These are phyloP conservation scores for Temnothorax nylanderi DNA, from an alignment of 1,140 invertebrate genomes.

Conservation along the genomic window DNA sequence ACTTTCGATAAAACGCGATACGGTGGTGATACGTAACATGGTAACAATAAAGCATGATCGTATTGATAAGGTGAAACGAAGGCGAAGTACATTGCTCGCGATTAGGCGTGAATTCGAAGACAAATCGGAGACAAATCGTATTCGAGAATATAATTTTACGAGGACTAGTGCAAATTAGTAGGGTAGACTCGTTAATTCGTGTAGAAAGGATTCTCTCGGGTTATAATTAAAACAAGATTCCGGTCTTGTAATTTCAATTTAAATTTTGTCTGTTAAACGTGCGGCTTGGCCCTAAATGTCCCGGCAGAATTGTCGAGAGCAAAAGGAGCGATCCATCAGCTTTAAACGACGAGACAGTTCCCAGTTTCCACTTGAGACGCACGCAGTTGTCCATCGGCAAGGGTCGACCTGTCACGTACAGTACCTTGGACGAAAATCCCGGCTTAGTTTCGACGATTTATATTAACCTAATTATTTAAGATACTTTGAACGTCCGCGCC, in stretches of 20 bases:
- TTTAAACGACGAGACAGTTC: slow-evolving; percentile 63
- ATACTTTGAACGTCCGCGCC: slow-evolving; percentile 33
- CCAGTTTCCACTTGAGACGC: slow-evolving; percentile 64
- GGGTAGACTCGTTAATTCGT: neutral
- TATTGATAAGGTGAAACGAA: neutral
- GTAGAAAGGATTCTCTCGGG: neutral
- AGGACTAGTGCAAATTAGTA: neutral
- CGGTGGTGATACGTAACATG: no score
- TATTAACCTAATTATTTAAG: slow-evolving; percentile 70
- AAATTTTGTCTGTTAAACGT: neutral
- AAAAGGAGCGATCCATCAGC: slow-evolving; percentile 55
- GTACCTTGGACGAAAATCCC: slow-evolving; percentile 55
- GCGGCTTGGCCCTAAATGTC: neutral
- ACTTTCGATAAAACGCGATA: slow-evolving; percentile 17
- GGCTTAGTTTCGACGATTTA: slow-evolving; percentile 68
- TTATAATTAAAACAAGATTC: neutral
- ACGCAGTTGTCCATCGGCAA: slow-evolving; percentile 20
- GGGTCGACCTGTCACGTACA: slow-evolving; percentile 64
- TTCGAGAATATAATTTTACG: neutral
- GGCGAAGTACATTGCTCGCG: neutral
- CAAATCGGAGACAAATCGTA: neutral
- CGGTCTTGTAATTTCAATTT: slow-evolving; percentile 32
- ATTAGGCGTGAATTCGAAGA: neutral
- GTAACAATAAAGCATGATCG: neutral
- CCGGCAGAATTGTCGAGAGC: neutral